Percentiles rank a stretch among this genome's conserved stretches.
phyloP scores from a whole-genome alignment of 2,888 invertebrate species.

The Hyposoter dolosus region DNA sequence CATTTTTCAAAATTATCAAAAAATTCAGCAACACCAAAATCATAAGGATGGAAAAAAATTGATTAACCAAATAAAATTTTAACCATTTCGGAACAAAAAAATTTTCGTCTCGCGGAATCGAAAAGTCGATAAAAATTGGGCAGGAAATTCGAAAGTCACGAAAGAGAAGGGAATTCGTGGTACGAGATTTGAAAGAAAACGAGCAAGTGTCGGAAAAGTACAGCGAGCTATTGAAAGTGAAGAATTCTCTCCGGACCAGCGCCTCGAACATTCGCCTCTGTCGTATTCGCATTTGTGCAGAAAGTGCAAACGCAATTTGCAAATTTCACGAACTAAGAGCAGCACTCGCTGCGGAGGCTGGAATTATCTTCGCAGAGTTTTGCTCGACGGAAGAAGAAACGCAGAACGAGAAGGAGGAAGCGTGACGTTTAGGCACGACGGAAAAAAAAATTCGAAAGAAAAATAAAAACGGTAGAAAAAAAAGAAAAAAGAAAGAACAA shows the following conservation, averaged over 20 bases:
- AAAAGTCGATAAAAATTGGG: background rate
- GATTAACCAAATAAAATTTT: background rate
- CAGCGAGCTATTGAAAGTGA: slow-evolving; percentile 38
- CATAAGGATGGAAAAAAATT: background rate
- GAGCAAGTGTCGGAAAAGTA: slow-evolving; percentile 15
- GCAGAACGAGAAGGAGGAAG: too few species aligned
- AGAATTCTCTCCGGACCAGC: slow-evolving; percentile 15
- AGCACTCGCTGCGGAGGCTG: slow-evolving; percentile 6
- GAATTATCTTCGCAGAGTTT: slow-evolving; percentile 17
- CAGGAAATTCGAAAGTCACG: background rate
- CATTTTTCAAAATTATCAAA: background rate
- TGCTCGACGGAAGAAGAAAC: background rate
- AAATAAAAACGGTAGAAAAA: background rate
- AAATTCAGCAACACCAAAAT: background rate
- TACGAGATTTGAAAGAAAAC: background rate
- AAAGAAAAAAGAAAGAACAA: background rate
- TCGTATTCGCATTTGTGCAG: slow-evolving; percentile 16
- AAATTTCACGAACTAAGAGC: slow-evolving; percentile 52
- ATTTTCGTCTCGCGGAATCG: background rate
- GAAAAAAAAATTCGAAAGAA: background rate
- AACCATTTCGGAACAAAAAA: background rate
- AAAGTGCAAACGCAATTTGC: slow-evolving; percentile 62
- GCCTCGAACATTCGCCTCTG: slow-evolving; percentile 31
- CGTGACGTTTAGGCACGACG: too few species aligned
- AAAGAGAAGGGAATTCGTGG: background rate